phyloP scores from a whole-genome alignment of 1,140 invertebrate species.

The Coptotermes formosanus region DNA sequence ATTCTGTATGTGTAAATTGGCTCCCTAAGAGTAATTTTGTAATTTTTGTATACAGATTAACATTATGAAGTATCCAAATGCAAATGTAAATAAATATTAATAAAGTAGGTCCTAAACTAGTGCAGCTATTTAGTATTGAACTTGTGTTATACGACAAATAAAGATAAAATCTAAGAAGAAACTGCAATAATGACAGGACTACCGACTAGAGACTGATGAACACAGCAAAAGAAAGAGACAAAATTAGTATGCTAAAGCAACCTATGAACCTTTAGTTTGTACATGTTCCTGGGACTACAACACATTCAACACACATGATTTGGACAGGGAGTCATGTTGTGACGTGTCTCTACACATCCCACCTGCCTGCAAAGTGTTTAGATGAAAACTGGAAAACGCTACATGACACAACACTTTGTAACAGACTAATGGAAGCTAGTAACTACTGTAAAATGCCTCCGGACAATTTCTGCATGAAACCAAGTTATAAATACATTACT shows the following conservation, averaged over 20 bases:
- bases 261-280: not conserved
- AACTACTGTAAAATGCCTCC: not conserved
- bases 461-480: not conserved
- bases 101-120: not conserved
- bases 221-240: not conserved
- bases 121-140: not conserved
- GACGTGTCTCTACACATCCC: not conserved
- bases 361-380: not conserved
- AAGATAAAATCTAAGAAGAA: slow-evolving; percentile 1
- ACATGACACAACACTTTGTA: not conserved
- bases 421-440: not conserved
- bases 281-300: not conserved
- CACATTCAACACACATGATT: not conserved
- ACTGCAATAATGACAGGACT: slow-evolving; percentile 5
- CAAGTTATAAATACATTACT: not conserved
- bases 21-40: not conserved
- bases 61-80: not conserved
- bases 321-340: not conserved
- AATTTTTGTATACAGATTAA: not conserved
- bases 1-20: not conserved
- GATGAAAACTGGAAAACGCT: not conserved
- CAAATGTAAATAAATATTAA: not conserved
- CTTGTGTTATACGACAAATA: slow-evolving; percentile 2
- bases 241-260: slow-evolving; percentile 13
- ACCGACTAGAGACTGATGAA: slow-evolving; percentile 8